Evolutionary conservation across 2,888 invertebrate genomes (phyloP).

Genomic region (Erebia epiphron): DNA sequence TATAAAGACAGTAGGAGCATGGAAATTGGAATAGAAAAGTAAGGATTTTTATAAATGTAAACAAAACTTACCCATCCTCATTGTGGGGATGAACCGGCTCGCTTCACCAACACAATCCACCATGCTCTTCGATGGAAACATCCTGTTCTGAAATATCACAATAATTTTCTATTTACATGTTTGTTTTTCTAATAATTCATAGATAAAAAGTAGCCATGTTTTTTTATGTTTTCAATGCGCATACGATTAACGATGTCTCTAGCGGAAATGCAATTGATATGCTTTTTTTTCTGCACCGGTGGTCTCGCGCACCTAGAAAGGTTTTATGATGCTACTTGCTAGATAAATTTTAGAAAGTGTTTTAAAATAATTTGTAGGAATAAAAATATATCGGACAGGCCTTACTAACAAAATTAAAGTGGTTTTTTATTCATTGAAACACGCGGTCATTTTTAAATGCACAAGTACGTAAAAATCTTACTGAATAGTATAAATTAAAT

Average conservation of each 20-base stretch:
- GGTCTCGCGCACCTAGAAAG: no score
- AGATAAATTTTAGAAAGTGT: background rate
- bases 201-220: constrained; percentile 1
- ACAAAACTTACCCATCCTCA: constrained; percentile 51
- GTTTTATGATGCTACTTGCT: no score
- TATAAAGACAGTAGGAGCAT: no score
- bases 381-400: background rate
- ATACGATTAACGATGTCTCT: no score
- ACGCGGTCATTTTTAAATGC: background rate
- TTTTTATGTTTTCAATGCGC: background rate
- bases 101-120: constrained; percentile 59
- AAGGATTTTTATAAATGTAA: background rate
- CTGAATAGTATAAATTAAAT: no score
- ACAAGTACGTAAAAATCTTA: background rate
- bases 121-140: constrained; percentile 62
- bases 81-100: constrained; percentile 56
- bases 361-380: background rate
- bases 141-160: constrained; percentile 45
- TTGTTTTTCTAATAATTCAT: background rate
- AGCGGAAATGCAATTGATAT: no score
- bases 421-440: background rate
- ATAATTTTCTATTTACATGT: constrained; percentile 13
- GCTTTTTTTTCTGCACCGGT: no score
- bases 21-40: background rate
- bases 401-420: background rate